These are phyloP conservation scores for Hemistola chrysoprasaria DNA, from an alignment of 2,888 invertebrate genomes.

Conservation along the genomic window DNA sequence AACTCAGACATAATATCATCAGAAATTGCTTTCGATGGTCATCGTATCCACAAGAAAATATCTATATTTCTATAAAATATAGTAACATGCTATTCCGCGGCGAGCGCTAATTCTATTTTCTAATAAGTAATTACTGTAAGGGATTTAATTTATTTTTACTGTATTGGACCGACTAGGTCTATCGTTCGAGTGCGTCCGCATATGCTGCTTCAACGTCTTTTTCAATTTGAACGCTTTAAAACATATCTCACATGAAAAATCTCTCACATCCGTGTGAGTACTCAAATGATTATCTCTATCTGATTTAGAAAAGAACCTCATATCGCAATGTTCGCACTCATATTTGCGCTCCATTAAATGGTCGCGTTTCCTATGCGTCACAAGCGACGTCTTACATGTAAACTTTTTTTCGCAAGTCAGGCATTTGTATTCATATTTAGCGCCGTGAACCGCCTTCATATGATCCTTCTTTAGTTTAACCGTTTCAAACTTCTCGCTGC, in stretches of 20 bases:
- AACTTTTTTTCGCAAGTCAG: constrained; percentile 47
- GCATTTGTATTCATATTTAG: constrained; percentile 45
- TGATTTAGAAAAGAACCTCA: constrained; percentile 35
- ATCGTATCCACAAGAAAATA: no score
- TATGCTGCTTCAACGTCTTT: constrained; percentile 25
- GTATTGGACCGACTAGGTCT: constrained; percentile 12
- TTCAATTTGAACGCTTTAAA: constrained; percentile 22
- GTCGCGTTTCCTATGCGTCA: constrained; percentile 40
- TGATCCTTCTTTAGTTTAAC: constrained; percentile 44
- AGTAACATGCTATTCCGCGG: no score
- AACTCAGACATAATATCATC: no score
- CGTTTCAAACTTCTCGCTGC: constrained; percentile 35
- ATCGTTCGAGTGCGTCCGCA: constrained; percentile 35
- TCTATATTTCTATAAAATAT: no score
- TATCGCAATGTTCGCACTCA: constrained; percentile 43
- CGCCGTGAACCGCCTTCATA: constrained; percentile 37
- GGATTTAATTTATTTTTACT: no score
- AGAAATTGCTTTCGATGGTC: no score
- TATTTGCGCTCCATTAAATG: constrained; percentile 43
- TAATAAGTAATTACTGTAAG: no score
- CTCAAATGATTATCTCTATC: constrained; percentile 39
- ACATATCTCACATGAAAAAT: constrained; percentile 3
- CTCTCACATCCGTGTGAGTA: constrained; percentile 21
- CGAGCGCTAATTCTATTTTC: no score
- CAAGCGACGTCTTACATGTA: constrained; percentile 24